Base-by-base conservation (phyloP, 1,140 invertebrate genomes). In the Drosophila baimaii region DNA sequence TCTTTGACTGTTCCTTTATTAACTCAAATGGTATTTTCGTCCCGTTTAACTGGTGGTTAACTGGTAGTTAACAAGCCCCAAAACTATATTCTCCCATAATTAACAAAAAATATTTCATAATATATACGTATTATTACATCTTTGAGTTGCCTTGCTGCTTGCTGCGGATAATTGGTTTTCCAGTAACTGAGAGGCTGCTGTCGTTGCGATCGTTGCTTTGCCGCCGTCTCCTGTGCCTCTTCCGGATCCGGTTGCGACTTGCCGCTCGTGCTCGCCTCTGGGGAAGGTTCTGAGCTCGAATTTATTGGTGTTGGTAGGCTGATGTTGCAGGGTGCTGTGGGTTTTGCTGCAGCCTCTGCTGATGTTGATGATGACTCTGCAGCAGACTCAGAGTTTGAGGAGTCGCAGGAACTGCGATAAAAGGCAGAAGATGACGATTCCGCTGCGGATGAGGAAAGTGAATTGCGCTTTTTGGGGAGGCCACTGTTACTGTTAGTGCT, bases 121-220 rank as follows among this genome's bases (percentile, higher is more conserved):
- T n/a, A n/a, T n/a, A n/a, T n/a, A n/a, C n/a, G n/a, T n/a, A 13
- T 33, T 21, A 51, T 82, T 47, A 85, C 82, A 63, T 85, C 70
- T 37, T 85, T 86, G 3, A 77, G 63, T 49, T 90, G 84, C 43
- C 51, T 55, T 5, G 82, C 86, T 2, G 69, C 68, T 37, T 77
- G 77, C 21, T 90, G 70, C 17, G 70, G 65, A 37, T 79, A 81
- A 39, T 77, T 81, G 7, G 75, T 84, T 43, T 85, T 90, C 86
- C 84, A 90, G 35, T 85, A 90, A 27, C 64, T 69, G 1, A 86
- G 19, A 8, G 81, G 81, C 17, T 90, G 81, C 57, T 90, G 81
- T 25, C 81, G 59, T 25, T 77, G 59, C 4, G 56, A n/a, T 23
- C 31, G 35, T 29, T 35, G 49, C 37, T 65, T 73, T 29, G 54